phyloP scores from a whole-genome alignment of 2,113 vertebrate genomes.

The Cololabis saira region DNA sequence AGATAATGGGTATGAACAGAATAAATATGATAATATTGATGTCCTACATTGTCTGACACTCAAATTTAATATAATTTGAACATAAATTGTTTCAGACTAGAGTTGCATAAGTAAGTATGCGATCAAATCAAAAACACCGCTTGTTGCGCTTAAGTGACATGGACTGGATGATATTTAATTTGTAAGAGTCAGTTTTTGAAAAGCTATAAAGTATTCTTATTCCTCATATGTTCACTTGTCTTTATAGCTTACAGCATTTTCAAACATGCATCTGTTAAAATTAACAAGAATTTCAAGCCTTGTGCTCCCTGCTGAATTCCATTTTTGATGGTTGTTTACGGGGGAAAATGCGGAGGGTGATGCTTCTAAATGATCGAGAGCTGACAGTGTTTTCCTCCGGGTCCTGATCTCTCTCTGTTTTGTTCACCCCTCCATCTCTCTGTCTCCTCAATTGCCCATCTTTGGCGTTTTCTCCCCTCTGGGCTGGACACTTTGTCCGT shows the following conservation, averaged over 20 bases:
- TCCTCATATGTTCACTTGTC: not conserved
- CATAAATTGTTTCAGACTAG: too few species aligned
- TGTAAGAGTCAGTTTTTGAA: not conserved
- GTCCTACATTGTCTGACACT: too few species aligned
- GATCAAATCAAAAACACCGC: not conserved
- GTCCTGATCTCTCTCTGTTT: constrained; percentile 59
- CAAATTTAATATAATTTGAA: too few species aligned
- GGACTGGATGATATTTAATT: not conserved
- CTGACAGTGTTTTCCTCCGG: constrained; percentile 66
- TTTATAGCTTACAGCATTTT: constrained; percentile 7
- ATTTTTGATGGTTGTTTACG: constrained; percentile 56
- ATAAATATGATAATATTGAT: too few species aligned
- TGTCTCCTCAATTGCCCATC: constrained; percentile 63
- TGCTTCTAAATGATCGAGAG: constrained; percentile 61
- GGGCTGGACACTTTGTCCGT: constrained; percentile 79
- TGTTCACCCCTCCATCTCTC: constrained; percentile 62
- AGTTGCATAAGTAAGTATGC: not conserved
- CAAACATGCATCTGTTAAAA: constrained; percentile 28
- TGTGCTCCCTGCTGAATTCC: constrained; percentile 39
- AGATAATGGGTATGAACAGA: too few species aligned
- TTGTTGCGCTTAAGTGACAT: not conserved
- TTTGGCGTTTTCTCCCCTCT: constrained; percentile 61
- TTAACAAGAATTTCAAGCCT: constrained; percentile 11
- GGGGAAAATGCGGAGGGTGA: constrained; percentile 35
- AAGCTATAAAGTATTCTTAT: not conserved